A percentile compares a stretch with the other conserved stretches of the same genome.
These are phyloP conservation scores for Platycheirus rosarum DNA, from an alignment of 2,888 invertebrate species.

Conservation along the genomic window DNA sequence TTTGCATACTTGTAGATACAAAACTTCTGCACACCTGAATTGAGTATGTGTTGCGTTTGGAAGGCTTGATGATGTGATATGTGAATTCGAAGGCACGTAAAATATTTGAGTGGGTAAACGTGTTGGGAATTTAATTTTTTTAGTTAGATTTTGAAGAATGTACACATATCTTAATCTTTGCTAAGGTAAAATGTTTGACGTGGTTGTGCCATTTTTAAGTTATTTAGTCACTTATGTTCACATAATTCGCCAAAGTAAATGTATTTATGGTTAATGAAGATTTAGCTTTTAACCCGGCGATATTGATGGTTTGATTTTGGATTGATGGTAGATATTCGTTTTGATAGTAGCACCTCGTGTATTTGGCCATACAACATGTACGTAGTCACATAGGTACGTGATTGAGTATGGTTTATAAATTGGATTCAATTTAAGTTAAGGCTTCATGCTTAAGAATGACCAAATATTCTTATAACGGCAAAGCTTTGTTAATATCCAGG, in stretches of 20 bases:
- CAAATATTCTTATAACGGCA: too few species aligned
- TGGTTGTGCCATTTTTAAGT: constrained; percentile 10
- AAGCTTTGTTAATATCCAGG: too few species aligned
- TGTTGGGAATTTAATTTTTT: constrained; percentile 69
- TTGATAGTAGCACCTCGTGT: neutral
- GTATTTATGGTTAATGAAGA: constrained; percentile 32
- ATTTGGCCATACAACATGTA: too few species aligned
- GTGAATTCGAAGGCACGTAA: constrained; percentile 67
- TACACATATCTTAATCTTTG: constrained; percentile 8
- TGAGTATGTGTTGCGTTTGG: constrained; percentile 8
- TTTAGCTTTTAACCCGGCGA: neutral
- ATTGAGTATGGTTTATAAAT: too few species aligned
- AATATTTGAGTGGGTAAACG: constrained; percentile 73
- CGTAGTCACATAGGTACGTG: too few species aligned
- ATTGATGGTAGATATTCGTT: neutral
- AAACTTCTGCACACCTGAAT: constrained; percentile 19
- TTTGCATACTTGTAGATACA: constrained; percentile 70
- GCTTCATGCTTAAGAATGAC: too few species aligned
- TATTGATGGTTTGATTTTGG: neutral
- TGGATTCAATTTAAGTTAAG: too few species aligned
- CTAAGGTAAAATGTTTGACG: neutral
- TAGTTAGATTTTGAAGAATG: constrained; percentile 45
- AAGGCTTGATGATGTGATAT: constrained; percentile 42
- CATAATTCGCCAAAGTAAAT: constrained; percentile 28
- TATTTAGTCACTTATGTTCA: constrained; percentile 33